A percentile compares a stretch with the other conserved stretches of the same genome.
Evolutionary conservation across 2,888 invertebrate genomes (phyloP).

Genomic region (Teinopalpus imperialis): DNA sequence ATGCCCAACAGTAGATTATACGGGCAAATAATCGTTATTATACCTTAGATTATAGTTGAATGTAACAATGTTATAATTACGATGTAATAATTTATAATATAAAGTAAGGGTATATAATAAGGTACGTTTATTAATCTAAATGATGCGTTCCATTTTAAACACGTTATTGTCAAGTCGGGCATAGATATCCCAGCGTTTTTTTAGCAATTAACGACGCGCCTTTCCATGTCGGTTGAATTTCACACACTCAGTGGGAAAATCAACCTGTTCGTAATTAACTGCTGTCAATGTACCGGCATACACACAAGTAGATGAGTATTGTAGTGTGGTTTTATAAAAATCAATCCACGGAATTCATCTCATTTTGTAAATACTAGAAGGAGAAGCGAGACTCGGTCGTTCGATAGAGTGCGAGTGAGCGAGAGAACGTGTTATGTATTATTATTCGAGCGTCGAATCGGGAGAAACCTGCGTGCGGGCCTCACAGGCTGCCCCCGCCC

Average conservation of each 20-base stretch:
- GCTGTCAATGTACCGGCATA: conserved; percentile 29
- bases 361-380: conserved; percentile 58
- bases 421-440: conserved; percentile 69
- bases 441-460: conserved; percentile 70
- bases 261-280: conserved; percentile 31
- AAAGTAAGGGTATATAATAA: no score
- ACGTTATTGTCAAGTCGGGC: conserved; percentile 20
- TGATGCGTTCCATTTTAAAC: conserved; percentile 15
- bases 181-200: conserved; percentile 24
- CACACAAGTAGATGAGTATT: conserved; percentile 25
- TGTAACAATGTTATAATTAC: no score
- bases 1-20: no score
- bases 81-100: no score
- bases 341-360: conserved; percentile 46
- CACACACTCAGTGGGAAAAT: conserved; percentile 28
- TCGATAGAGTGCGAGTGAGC: conserved; percentile 59
- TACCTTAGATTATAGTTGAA: no score
- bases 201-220: conserved; percentile 27
- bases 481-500: conserved; percentile 56
- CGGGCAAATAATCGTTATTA: no score
- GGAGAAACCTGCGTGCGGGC: conserved; percentile 82
- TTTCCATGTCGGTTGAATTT: conserved; percentile 25
- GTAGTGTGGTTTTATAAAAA: conserved; percentile 33
- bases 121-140: background rate
- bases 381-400: conserved; percentile 48